Evolutionary conservation across 2,888 invertebrate species (phyloP), one percentile per base, ranked within the genome.

Genomic region (Steinernema hermaphroditum): DNA sequence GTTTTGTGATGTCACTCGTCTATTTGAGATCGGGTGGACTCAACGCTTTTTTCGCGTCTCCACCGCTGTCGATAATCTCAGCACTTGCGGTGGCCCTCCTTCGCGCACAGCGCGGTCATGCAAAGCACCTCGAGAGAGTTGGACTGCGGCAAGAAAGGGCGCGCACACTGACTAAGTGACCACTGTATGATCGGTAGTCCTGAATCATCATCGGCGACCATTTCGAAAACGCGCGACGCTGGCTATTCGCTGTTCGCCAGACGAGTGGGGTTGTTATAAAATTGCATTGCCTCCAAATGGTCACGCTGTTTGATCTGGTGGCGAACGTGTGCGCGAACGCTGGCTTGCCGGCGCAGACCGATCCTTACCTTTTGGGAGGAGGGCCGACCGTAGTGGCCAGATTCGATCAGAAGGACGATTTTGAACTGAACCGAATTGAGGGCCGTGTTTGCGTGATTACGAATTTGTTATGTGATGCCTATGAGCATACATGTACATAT

Each of bases 121-220:
- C 32, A 62, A 19, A 27, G n/a, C 8, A 62, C 27, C 12, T 62
- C 37, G 37, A 32, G 62, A 62, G 62, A 62, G 62, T 8, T 29
- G n/a, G 16, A 16, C n/a, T 46, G 62, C 32, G 27, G 12, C 24
- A 14, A 32, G 29, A 34, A 62, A 27, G 62, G 29, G 14, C 14
- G 16, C 62, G 62, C 29, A 54, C 27, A 62, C 27, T 62, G 62
- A 62, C 62, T 62, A 62, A 62, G 16, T 62, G 62, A 32, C 62
- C 62, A 62, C 62, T 62, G 62, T 62, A 62, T 62, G 62, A 62
- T 62, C 62, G 62, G 62, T 32, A 62, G 62, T 62, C 32, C 62
- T 62, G 62, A 62, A 8, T 62, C 62, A 62, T 29, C 62, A 32
- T 46, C 62, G 27, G 62, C 34, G 62, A 16, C 27, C 29, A 27